These are phyloP conservation scores for Lucilia sericata DNA, from an alignment of 1,140 invertebrate genomes.

Conservation along the genomic window DNA sequence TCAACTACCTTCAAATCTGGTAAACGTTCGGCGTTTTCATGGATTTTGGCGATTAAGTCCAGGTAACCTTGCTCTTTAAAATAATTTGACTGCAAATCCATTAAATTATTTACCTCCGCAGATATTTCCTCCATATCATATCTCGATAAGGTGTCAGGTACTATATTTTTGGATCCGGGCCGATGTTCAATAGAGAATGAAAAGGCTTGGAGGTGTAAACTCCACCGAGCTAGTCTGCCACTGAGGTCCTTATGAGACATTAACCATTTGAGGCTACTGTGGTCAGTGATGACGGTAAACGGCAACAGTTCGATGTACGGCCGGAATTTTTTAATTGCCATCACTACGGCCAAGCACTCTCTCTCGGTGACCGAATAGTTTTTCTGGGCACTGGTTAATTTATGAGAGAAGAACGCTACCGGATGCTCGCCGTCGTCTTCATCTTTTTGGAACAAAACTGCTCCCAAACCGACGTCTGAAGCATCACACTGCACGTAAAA, in stretches of 20 bases:
- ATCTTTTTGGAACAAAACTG: constrained; percentile 51
- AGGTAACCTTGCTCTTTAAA: too few relatives aligned
- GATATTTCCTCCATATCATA: too few relatives aligned
- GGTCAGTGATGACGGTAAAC: constrained; percentile 54
- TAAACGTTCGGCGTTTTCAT: too few relatives aligned
- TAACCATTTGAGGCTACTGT: neutral
- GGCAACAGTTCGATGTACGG: too few relatives aligned
- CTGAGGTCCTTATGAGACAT: neutral
- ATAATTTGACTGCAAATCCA: too few relatives aligned
- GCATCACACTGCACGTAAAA: too few relatives aligned
- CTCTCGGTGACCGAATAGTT: constrained; percentile 34
- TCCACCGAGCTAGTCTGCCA: neutral
- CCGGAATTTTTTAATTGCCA: constrained; percentile 65
- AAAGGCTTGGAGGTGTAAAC: neutral
- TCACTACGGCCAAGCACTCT: constrained; percentile 36
- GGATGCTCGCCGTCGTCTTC: constrained; percentile 47
- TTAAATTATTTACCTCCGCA: too few relatives aligned
- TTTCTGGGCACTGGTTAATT: neutral
- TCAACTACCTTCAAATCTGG: too few relatives aligned
- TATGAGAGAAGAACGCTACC: constrained; percentile 43
- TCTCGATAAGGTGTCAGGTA: too few relatives aligned
- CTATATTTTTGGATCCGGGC: too few relatives aligned
- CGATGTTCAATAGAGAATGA: neutral
- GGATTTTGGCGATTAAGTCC: too few relatives aligned
- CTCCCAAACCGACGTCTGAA: too few relatives aligned